Percentiles rank a stretch among this genome's conserved stretches.
Evolutionary conservation across 2,888 invertebrate genomes (phyloP).

Genomic region (Bembecia ichneumoniformis): DNA sequence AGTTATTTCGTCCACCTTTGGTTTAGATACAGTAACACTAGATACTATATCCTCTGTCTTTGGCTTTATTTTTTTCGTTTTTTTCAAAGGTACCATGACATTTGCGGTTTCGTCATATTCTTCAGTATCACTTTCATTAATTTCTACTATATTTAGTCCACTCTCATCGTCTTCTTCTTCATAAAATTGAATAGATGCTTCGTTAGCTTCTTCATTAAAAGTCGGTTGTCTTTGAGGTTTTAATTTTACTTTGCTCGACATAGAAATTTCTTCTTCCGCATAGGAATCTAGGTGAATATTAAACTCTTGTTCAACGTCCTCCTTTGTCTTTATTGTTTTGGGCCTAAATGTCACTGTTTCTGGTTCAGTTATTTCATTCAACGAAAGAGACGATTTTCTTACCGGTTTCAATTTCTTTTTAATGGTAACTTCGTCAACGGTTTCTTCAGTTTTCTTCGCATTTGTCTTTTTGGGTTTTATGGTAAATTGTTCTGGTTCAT

Average conservation of each 20-base stretch:
- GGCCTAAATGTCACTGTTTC: constrained; percentile 87
- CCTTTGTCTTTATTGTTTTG: constrained; percentile 81
- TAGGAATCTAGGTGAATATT: constrained; percentile 88
- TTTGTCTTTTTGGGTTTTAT: constrained; percentile 52
- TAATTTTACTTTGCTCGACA: constrained; percentile 86
- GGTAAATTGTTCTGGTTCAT: constrained; percentile 52
- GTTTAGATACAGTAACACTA: constrained; percentile 39
- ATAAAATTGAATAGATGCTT: constrained; percentile 78
- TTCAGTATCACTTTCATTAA: constrained; percentile 60
- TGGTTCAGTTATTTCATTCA: constrained; percentile 81
- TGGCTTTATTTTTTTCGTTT: constrained; percentile 47
- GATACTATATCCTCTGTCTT: constrained; percentile 57
- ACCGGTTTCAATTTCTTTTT: constrained; percentile 81
- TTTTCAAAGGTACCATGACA: constrained; percentile 49
- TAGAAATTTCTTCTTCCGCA: constrained; percentile 89
- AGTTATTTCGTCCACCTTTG: constrained; percentile 40
- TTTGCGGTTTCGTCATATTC: constrained; percentile 48
- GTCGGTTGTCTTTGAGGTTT: constrained; percentile 82
- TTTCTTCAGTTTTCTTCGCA: constrained; percentile 64
- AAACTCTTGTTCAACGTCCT: constrained; percentile 92
- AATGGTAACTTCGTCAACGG: constrained; percentile 76
- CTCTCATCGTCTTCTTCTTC: constrained; percentile 67
- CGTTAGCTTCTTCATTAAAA: constrained; percentile 83
- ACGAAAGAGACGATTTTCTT: constrained; percentile 75
- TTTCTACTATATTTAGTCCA: constrained; percentile 58